Conservation (phyloP, 2,797 vertebrate species). For the Sibirionetta formosa region DNA sequence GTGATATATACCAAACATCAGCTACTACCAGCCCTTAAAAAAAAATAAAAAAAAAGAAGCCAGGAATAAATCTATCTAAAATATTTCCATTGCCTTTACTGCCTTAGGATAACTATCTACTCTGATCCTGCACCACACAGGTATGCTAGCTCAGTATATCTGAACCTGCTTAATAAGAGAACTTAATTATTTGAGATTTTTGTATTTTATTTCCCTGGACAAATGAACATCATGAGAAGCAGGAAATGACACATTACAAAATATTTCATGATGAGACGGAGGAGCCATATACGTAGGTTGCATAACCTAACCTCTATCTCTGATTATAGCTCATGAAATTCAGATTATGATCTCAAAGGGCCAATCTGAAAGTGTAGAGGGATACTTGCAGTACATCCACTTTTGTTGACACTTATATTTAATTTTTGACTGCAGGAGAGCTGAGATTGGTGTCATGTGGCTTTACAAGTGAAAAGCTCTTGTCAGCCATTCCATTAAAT, state of each 20-base stretch:
- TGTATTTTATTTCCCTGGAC: background rate
- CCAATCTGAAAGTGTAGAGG: background rate
- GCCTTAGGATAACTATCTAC: background rate
- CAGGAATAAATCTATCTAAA: conserved; percentile 5
- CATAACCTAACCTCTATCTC: background rate
- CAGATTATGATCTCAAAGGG: background rate
- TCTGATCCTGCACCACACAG: background rate
- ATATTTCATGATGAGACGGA: background rate
- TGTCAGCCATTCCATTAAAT: background rate
- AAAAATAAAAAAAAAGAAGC: background rate
- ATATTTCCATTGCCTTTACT: background rate
- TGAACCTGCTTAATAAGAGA: background rate
- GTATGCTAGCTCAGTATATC: background rate
- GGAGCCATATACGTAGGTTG: background rate
- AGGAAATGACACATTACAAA: background rate
- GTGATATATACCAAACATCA: conserved; percentile 34
- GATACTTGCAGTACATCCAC: background rate
- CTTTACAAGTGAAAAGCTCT: background rate
- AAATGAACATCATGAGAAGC: background rate
- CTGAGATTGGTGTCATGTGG: background rate
- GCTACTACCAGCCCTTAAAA: background rate
- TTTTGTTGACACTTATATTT: background rate
- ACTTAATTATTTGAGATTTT: background rate
- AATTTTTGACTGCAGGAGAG: background rate
- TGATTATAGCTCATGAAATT: background rate